These are phyloP conservation scores for Aricia agestis DNA, from an alignment of 1,140 invertebrate species.

Conservation along the genomic window DNA sequence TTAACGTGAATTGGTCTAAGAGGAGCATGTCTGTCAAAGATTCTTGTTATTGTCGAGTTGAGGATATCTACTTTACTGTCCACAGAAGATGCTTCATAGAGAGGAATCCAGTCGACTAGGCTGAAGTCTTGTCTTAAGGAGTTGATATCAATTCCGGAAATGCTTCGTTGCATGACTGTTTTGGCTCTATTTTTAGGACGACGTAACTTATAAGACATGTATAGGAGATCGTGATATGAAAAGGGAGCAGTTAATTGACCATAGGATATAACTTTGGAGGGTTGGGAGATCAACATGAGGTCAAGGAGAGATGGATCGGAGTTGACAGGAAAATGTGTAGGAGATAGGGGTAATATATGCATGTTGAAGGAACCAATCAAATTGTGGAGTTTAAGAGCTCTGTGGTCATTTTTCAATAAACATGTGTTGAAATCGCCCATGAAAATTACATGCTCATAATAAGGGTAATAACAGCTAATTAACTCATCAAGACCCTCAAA, in stretches of 20 bases:
- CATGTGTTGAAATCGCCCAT: no score
- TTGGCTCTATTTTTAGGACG: background rate
- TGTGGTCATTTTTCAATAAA: no score
- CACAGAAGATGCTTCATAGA: background rate
- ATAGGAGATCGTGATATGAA: slow-evolving; percentile 19
- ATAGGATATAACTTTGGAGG: background rate
- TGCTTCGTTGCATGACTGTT: background rate
- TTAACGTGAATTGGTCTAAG: background rate
- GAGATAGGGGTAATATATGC: no score
- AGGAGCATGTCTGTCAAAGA: background rate
- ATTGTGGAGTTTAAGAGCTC: no score
- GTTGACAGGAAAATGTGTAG: background rate
- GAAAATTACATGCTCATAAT: no score
- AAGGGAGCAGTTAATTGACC: slow-evolving; percentile 22
- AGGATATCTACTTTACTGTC: background rate
- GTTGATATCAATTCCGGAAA: background rate
- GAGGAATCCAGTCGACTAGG: background rate
- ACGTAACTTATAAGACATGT: slow-evolving; percentile 6
- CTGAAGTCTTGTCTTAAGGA: background rate
- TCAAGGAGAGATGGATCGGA: background rate
- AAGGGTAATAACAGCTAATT: no score
- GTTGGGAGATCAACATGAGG: background rate
- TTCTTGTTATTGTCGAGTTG: background rate
- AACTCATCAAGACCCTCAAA: no score
- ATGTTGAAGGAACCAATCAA: no score